These are phyloP conservation scores for Mystacornis crossleyi DNA, from an alignment of 2,113 vertebrate species.

Conservation along the genomic window DNA sequence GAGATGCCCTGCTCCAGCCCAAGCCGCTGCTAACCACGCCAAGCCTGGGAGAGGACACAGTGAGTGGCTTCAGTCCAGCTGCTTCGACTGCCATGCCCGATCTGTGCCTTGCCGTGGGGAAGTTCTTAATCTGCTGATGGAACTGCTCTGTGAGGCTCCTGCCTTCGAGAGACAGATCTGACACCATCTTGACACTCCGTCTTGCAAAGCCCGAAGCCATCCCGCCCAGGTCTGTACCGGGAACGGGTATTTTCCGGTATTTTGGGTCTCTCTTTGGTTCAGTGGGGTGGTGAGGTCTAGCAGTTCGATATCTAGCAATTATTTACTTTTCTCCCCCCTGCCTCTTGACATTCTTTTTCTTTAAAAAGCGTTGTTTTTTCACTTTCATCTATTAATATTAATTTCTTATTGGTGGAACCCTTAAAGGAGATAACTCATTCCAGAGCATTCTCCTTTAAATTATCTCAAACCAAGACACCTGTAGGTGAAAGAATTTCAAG, in stretches of 20 bases:
- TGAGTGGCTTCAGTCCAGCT: not conserved
- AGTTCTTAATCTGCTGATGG: not conserved
- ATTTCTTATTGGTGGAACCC: not conserved
- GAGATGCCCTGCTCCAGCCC: not conserved
- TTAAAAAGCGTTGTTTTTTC: not conserved
- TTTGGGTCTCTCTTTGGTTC: not conserved
- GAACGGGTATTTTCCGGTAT: not conserved
- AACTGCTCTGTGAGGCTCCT: not conserved
- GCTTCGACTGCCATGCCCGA: not conserved
- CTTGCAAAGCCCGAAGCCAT: not conserved
- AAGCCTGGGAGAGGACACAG: not conserved
- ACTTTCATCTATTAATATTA: not conserved
- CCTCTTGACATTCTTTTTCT: not conserved
- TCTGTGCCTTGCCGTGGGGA: not conserved
- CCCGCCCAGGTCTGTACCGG: rapidly evolving
- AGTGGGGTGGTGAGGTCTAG: not conserved
- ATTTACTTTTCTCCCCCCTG: rapidly evolving
- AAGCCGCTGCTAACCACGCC: too few species aligned
- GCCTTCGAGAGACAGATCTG: not conserved
- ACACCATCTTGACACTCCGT: not conserved
- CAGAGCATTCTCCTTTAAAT: not conserved
- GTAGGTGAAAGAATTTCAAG: not conserved
- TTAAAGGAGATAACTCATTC: not conserved
- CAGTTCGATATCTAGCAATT: not conserved
- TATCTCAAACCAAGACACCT: not conserved